Evolutionary conservation across 1,140 invertebrate genomes (phyloP).

Genomic region (Geopemphigus sp.): DNA sequence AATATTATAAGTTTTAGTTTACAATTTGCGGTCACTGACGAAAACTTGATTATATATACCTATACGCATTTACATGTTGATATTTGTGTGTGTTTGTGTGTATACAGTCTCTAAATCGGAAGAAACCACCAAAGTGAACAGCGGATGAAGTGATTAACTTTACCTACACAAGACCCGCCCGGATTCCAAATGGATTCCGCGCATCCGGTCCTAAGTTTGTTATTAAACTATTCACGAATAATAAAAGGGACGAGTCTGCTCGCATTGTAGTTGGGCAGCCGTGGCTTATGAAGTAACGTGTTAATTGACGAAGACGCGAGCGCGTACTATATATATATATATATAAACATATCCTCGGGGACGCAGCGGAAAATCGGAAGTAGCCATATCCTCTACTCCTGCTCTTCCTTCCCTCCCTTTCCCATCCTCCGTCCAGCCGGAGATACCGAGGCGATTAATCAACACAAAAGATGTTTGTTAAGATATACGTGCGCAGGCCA

Average conservation of each 20-base stretch:
- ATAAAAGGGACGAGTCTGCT: slow-evolving; percentile 33
- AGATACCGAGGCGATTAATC: slow-evolving; percentile 28
- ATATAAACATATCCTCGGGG: slow-evolving; percentile 27
- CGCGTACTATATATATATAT: not conserved
- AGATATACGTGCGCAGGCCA: not conserved
- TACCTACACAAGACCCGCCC: not conserved
- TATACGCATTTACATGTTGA: too few species aligned
- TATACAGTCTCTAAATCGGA: too few species aligned
- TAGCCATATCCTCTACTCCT: slow-evolving; percentile 7
- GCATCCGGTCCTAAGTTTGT: slow-evolving; percentile 13
- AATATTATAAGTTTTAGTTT: slow-evolving; percentile 22
- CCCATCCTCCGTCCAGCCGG: not conserved
- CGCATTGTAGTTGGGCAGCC: not conserved
- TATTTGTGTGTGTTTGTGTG: too few species aligned
- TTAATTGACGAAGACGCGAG: slow-evolving; percentile 26
- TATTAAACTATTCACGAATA: slow-evolving; percentile 40
- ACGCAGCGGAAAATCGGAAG: slow-evolving; percentile 35
- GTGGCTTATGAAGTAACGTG: slow-evolving; percentile 12
- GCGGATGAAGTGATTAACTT: slow-evolving; percentile 5
- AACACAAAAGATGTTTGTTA: slow-evolving; percentile 21
- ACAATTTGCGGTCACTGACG: too few species aligned
- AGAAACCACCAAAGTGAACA: slow-evolving; percentile 19
- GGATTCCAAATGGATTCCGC: slow-evolving; percentile 33
- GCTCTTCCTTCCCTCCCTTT: too few species aligned
- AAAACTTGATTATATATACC: too few species aligned